These are phyloP conservation scores for Metopolophium dirhodum DNA, from an alignment of 1,140 invertebrate species.

Conservation along the genomic window DNA sequence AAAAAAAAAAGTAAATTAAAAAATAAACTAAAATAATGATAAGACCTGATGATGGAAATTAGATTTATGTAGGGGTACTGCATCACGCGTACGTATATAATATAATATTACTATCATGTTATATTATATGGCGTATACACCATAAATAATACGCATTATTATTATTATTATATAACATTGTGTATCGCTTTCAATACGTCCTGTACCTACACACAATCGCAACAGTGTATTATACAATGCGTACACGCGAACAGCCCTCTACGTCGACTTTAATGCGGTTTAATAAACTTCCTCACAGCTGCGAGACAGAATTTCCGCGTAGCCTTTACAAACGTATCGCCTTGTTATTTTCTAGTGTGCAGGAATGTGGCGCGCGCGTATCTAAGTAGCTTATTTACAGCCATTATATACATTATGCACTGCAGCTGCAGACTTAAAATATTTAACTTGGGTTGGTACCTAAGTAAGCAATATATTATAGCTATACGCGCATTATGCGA, in stretches of 20 bases:
- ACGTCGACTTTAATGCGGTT: neutral
- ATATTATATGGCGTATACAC: neutral
- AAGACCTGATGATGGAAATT: too few species aligned
- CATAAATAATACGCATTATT: neutral
- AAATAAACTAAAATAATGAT: too few species aligned
- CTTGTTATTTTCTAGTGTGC: neutral
- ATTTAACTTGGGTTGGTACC: neutral
- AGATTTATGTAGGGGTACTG: too few species aligned
- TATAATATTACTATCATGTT: too few species aligned
- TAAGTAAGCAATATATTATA: neutral
- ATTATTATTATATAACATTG: neutral
- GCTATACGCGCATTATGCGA: neutral
- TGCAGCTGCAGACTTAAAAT: neutral
- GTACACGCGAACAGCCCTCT: neutral
- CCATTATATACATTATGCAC: neutral
- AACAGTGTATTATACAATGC: neutral
- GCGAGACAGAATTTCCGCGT: neutral
- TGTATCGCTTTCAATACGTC: neutral
- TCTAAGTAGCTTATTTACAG: conserved; percentile 9
- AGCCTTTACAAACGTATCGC: neutral
- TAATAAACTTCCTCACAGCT: neutral
- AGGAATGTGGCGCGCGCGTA: neutral
- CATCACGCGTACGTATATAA: too few species aligned
- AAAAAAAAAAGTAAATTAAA: neutral
- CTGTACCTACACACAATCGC: neutral